Evolutionary conservation across 2,113 vertebrate species (phyloP), one percentile per base, ranked within the genome.

Genomic region (Sebastes fasciatus): DNA sequence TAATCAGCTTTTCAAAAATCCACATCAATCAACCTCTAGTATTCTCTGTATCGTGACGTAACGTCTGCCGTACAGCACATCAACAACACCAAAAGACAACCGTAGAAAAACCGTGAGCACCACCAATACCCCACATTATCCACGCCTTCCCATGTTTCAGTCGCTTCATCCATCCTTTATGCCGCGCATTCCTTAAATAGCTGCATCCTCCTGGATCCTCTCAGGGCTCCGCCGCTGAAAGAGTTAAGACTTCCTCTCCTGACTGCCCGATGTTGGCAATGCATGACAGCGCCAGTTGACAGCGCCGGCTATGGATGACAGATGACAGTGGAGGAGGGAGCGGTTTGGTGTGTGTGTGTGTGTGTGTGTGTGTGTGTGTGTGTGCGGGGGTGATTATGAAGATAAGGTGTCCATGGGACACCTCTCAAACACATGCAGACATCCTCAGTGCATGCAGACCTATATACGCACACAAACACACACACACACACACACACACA

Each of bases 261-360:
- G 95, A 91, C 62, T 80, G 72, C 69, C 88, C 26, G 84, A 90
- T 92, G 92, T 90, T 94, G 95, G 93, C 89, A 93, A 89, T 90
- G 92, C 94, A 93, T 93, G 94, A 94, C 94, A 94, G 94, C 89
- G 54, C 90, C 92, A 74, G 83, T 85, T 95, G 95, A 95, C 95
- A 95, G 94, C 85, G 87, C 89, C 88, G 79, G 93, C 93, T 94
- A 92, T 89, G 91, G 90, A 95, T 95, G 95, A 96, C 95, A 94
- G 95, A 96, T 96, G 95, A 96, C 93, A 92, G 90, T 86, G 77
- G 91, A 85, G 80, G 78, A 90, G 88, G 82, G 85, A 89, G 82
- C 23, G 85, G 89, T 86, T 93, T 83, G 81, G 80, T 91, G 87
- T 79, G 75, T 77, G 55, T 75, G 83, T 74, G 60, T 79, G 60